Base-by-base conservation (phyloP, 2,888 invertebrate species). In the Gerosis bhagava region DNA sequence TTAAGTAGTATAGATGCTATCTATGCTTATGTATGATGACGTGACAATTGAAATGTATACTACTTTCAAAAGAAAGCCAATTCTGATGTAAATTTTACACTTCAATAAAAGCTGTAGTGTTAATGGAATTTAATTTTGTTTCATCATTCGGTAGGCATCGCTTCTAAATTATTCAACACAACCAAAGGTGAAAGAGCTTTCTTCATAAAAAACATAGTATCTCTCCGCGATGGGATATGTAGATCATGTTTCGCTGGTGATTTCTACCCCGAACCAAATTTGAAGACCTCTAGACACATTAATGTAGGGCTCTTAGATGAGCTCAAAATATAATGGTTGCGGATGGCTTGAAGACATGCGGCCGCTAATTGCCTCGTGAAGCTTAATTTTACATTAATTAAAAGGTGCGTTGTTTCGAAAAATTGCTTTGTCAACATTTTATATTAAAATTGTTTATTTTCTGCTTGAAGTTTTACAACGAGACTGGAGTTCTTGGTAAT, bases 361-460 rank as follows among this genome's bases (percentile, higher is more conserved):
- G 41, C 12, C 12, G 34, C 21, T 43, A 35, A 43, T 34, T 43
- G 43, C 19, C 32, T 17, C 25, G 43, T 34, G 13, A 26, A 34
- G 34, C 17, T n/a, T 7, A 26, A 43, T 34, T 22, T 34, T 26
- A 19, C 12, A 34, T 34, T 43, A 43, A 43, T 43, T 43, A 26
- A n/a, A n/a, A 34, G 34, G 19, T 34, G 31, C 10, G 31, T 31
- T 41, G 22, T 41, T 41, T 41, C 37, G n/a, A n/a, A 19, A 41
- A 41, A 31, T 31, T 31, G 41, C 31, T 41, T 31, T 41, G 41
- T 41, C 31, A 41, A 41, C 32, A 32, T 31, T 41, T 41, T 41
- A n/a, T 41, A 32, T 32, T 32, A 17, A 41, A 32, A 22, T 31
- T 31, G 39, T 19, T 12, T 39, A 24, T 32, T 28, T 3, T 22